Evolutionary conservation across 1,140 invertebrate genomes (phyloP).

Genomic region (Mercenaria mercenaria): DNA sequence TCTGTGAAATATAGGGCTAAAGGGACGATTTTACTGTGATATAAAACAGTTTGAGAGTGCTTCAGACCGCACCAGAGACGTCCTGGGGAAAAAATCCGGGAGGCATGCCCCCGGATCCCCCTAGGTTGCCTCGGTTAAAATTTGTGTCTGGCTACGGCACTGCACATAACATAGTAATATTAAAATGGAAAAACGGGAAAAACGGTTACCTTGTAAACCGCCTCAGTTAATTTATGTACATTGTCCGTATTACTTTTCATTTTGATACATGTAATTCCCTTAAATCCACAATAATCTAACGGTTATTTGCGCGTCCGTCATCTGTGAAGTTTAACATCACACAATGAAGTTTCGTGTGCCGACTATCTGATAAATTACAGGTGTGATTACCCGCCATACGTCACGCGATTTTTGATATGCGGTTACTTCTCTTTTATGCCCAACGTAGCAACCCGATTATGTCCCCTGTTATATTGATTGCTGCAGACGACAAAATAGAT

Average conservation of each 20-base stretch:
- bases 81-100: too few species aligned
- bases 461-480: not conserved
- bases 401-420: not conserved
- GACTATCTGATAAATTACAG: conserved; percentile 5
- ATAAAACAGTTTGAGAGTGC: too few species aligned
- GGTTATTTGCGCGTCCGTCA: conserved; percentile 5
- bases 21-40: too few species aligned
- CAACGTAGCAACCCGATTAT: not conserved
- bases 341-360: not conserved
- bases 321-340: conserved; percentile 21
- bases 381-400: conserved; percentile 33
- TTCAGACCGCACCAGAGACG: too few species aligned
- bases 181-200: too few species aligned
- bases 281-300: not conserved
- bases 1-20: too few species aligned
- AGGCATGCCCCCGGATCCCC: too few species aligned
- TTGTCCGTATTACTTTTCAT: conserved; percentile 59
- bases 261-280: conserved; percentile 22
- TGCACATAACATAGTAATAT: too few species aligned
- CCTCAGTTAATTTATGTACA: conserved; percentile 54
- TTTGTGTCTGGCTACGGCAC: too few species aligned
- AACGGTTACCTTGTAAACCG: conserved; percentile 55
- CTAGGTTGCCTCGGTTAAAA: too few species aligned
- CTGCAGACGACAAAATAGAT: conserved; percentile 12
- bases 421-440: not conserved